Evolutionary conservation across 2,113 vertebrate species (phyloP).

Genomic region (Bubo blakistoni): DNA sequence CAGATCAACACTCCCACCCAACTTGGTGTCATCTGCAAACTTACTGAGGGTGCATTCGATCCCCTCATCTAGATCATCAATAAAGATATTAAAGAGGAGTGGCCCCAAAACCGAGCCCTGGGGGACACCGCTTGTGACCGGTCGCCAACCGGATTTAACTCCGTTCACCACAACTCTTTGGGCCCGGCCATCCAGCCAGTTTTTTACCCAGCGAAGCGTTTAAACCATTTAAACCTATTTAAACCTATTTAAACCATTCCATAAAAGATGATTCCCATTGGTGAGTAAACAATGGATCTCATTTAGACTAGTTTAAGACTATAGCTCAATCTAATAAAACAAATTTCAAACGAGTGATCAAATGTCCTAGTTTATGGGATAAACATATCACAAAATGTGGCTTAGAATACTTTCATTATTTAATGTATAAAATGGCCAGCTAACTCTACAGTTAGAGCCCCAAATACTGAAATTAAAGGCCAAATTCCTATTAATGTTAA

Average conservation of each 20-base stretch:
- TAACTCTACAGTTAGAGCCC: not conserved
- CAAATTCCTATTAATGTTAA: not conserved
- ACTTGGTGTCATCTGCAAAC: no score
- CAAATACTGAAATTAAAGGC: not conserved
- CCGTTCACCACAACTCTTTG: no score
- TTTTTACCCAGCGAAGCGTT: no score
- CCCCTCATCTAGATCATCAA: no score
- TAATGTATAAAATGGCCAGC: not conserved
- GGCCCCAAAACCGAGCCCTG: no score
- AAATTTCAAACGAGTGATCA: not conserved
- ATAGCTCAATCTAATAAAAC: not conserved
- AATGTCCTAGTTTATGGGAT: not conserved
- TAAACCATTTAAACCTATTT: no score
- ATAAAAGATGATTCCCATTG: not conserved
- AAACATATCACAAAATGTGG: not conserved
- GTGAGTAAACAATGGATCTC: not conserved
- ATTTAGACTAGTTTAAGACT: not conserved
- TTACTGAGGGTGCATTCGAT: no score
- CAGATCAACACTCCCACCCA: no score
- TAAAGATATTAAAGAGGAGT: no score
- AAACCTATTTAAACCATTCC: not conserved
- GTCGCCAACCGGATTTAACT: no score
- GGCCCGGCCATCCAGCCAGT: no score
- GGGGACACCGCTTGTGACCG: no score
- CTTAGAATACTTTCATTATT: conserved; percentile 6